phyloP scores from a whole-genome alignment of 2,888 invertebrate species.

The Chrysodeixis includens region DNA sequence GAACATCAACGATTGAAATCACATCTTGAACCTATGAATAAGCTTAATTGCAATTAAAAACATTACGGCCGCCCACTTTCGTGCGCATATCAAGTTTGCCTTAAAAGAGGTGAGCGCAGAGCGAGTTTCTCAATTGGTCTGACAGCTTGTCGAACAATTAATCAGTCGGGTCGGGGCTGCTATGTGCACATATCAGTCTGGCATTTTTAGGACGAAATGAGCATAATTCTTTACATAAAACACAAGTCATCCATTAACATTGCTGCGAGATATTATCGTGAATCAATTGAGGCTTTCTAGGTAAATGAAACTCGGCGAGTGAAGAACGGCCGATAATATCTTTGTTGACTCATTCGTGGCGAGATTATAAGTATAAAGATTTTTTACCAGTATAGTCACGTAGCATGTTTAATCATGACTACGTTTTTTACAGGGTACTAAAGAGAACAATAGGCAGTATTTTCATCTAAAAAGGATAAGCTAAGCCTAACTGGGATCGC shows the following conservation, averaged over 20 bases:
- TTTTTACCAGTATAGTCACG: constrained; percentile 55
- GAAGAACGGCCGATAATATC: constrained; percentile 56
- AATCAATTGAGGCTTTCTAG: constrained; percentile 59
- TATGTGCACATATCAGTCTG: constrained; percentile 45
- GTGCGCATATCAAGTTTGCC: constrained; percentile 72
- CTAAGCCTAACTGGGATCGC: constrained; percentile 9
- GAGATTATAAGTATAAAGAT: constrained; percentile 50
- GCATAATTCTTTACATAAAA: constrained; percentile 61
- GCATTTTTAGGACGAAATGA: constrained; percentile 67
- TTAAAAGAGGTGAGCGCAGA: constrained; percentile 70
- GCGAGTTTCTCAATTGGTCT: constrained; percentile 67
- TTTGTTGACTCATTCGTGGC: constrained; percentile 58
- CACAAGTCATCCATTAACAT: constrained; percentile 56
- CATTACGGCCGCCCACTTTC: constrained; percentile 72
- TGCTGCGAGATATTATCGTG: constrained; percentile 59
- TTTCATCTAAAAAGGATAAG: constrained; percentile 43
- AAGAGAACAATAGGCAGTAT: constrained; percentile 53
- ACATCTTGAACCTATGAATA: constrained; percentile 60
- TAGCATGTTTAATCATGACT: constrained; percentile 36
- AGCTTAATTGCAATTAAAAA: constrained; percentile 72
- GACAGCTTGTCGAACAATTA: constrained; percentile 65
- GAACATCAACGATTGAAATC: constrained; percentile 62
- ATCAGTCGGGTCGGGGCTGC: constrained; percentile 62
- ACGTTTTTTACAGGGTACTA: constrained; percentile 30
- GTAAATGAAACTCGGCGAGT: constrained; percentile 52